Percentiles rank a stretch among this genome's conserved stretches.
Conservation (phyloP, 2,797 vertebrate species). For the Clarias laeviceps region DNA sequence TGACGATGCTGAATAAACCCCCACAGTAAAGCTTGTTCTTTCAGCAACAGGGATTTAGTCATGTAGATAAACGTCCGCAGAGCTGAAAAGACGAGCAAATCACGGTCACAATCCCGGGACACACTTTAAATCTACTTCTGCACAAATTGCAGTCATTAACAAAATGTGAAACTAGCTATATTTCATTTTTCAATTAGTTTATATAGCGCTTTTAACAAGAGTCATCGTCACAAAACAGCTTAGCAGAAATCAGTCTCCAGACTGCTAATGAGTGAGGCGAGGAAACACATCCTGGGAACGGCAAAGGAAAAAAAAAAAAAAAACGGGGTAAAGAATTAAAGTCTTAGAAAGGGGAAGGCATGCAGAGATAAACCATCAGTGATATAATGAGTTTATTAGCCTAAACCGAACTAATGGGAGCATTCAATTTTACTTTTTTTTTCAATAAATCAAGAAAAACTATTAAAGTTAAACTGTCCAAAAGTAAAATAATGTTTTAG, state of each 20-base stretch:
- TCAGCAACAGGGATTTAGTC: background rate
- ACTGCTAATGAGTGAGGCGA: constrained; percentile 8
- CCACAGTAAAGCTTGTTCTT: constrained; percentile 5
- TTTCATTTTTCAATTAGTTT: constrained; percentile 41
- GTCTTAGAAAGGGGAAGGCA: background rate
- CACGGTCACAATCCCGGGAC: constrained; percentile 14
- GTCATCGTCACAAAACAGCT: constrained; percentile 7
- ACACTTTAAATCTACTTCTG: constrained; percentile 18
- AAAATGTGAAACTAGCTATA: constrained; percentile 26
- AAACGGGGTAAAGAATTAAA: background rate
- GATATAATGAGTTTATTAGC: background rate
- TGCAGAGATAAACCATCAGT: background rate
- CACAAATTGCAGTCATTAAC: constrained; percentile 31
- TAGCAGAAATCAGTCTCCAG: constrained; percentile 4
- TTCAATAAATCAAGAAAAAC: background rate
- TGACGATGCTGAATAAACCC: constrained; percentile 2
- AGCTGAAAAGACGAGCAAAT: constrained; percentile 12
- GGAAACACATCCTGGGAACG: background rate
- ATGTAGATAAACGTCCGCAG: background rate
- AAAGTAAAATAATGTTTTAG: background rate
- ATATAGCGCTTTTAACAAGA: constrained; percentile 10
- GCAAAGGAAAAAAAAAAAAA: too few species aligned
- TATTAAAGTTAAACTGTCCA: background rate
- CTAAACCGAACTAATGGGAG: background rate
- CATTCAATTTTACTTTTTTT: background rate